Conservation (phyloP, 2,888 invertebrate species). For the Phania funesta region DNA sequence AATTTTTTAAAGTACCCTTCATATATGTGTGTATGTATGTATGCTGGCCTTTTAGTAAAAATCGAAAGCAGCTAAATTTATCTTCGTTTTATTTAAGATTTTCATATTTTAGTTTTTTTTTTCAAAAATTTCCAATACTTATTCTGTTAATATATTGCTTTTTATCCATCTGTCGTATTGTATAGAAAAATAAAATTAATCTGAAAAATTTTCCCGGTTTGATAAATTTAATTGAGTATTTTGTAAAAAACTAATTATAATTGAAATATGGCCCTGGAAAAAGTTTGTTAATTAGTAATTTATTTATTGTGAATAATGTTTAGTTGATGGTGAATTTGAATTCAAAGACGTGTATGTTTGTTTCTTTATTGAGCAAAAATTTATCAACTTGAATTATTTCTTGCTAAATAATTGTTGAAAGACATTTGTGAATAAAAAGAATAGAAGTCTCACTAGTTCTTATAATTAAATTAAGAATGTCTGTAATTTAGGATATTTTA, state of each 20-base stretch:
- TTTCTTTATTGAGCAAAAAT: slow-evolving; percentile 8
- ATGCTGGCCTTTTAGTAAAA: slow-evolving; percentile 56
- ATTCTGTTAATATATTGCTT: slow-evolving; percentile 30
- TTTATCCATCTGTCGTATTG: neutral
- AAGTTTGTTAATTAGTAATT: neutral
- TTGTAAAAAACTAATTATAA: too few relatives aligned
- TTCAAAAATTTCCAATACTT: neutral
- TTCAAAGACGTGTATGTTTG: neutral
- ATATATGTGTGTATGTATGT: slow-evolving; percentile 23
- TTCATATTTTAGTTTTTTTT: slow-evolving; percentile 34
- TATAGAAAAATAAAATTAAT: neutral
- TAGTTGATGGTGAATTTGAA: neutral
- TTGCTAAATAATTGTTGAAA: neutral
- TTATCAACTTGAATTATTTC: neutral
- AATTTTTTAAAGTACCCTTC: slow-evolving; percentile 36
- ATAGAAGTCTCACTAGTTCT: too few relatives aligned
- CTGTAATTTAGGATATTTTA: too few relatives aligned
- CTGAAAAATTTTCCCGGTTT: neutral
- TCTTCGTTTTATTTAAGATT: slow-evolving; percentile 22
- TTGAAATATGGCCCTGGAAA: neutral
- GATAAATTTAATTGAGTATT: neutral
- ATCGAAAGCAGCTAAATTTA: slow-evolving; percentile 62
- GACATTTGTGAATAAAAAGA: neutral
- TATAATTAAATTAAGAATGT: too few relatives aligned
- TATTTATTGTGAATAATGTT: neutral